Evolutionary conservation across 2,113 vertebrate genomes (phyloP), one percentile per base, ranked within the genome.

Genomic region (Hassar affinis): DNA sequence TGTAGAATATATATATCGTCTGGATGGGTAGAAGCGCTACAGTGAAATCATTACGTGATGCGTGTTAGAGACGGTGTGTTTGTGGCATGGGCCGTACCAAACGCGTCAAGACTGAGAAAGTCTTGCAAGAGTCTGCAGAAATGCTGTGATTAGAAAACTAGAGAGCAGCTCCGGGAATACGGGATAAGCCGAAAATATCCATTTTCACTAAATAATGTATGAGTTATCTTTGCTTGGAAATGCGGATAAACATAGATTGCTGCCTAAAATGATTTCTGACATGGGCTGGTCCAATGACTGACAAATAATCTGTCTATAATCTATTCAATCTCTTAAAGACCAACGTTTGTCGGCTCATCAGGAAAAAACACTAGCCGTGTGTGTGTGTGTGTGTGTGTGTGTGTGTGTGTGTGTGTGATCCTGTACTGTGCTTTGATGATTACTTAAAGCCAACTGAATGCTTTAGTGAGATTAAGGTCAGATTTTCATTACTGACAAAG

Each of bases 381-480:
- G 62, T 82, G 25, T 82, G 25, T 76, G 49, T 54, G 47, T 66
- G 52, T 49, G 54, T 47, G 61, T 80, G 80, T 79, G 75, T 82
- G 35, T 76, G 35, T 57, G 71, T 47, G 49, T 51, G 18, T 47
- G 81, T 25, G 71, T 0, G 64, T 25, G 77, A 64, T 66, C 64
- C 69, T 54, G 83, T 42, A 69, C 78, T 77, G 61, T 66, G 69
- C 78, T 84, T 59, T 80, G 78, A 80, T 80, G 68, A 79, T 79
- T 83, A 82, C 78, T 52, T 80, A 80, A 80, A 52, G 61, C 76
- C 78, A 75, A 86, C 79, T 75, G 77, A 81, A 83, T 68, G 69
- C 57, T 83, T 83, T 84, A 71, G 49, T 51, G 71, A 84, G 85
- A 86, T 86, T 86, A 83, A 79, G 85, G 85, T 83, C 85, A 86